A percentile compares a stretch with the other conserved stretches of the same genome.
These are phyloP conservation scores for Rhynchonema sp. DNA, from an alignment of 2,888 invertebrate genomes.

Conservation along the genomic window DNA sequence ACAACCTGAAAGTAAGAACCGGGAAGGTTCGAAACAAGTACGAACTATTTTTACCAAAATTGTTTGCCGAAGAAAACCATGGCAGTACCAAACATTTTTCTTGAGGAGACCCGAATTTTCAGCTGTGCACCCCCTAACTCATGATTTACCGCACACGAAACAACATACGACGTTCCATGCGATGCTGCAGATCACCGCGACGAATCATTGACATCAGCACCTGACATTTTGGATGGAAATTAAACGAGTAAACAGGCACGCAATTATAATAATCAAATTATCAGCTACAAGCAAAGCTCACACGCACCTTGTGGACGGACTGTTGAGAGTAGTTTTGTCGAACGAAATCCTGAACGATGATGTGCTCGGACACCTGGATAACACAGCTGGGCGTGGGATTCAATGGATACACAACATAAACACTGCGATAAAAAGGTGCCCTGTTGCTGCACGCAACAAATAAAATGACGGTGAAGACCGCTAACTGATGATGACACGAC, in stretches of 20 bases:
- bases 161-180: conserved; percentile 88
- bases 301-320: conserved; percentile 47
- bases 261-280: not conserved
- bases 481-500: too few species aligned
- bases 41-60: too few species aligned
- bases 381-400: too few species aligned
- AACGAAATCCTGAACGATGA: conserved; percentile 61
- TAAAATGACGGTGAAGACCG: too few species aligned
- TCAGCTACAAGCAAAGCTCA: not conserved
- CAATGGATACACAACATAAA: too few species aligned
- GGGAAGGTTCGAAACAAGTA: too few species aligned
- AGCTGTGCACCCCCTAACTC: not conserved
- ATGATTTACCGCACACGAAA: conserved; percentile 55
- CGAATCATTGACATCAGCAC: conserved; percentile 84
- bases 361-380: conserved; percentile 68
- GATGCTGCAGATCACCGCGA: conserved; percentile 81
- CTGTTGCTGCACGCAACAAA: too few species aligned
- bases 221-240: conserved; percentile 11
- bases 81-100: too few species aligned
- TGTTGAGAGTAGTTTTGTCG: conserved; percentile 61
- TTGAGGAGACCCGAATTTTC: not conserved
- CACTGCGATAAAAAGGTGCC: too few species aligned
- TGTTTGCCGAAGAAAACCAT: too few species aligned
- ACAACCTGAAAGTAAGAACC: too few species aligned
- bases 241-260: too few species aligned